Percentiles rank a stretch among this genome's conserved stretches.
phyloP scores from a whole-genome alignment of 2,888 invertebrate species.

The Tachina lurida region DNA sequence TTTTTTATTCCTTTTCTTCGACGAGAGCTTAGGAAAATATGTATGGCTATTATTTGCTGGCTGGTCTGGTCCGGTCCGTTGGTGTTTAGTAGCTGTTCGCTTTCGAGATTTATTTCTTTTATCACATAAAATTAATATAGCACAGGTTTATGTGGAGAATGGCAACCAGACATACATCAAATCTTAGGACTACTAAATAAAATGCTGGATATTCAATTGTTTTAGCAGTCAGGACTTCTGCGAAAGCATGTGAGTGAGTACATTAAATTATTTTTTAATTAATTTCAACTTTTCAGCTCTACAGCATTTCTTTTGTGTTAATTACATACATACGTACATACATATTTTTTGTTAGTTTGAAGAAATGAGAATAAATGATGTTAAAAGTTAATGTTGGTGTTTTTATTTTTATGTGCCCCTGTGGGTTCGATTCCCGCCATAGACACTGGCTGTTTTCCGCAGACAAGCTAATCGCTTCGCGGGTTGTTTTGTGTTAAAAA shows the following conservation, averaged over 20 bases:
- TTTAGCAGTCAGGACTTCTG: neutral
- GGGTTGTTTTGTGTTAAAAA: no score
- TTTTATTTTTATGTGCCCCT: constrained; percentile 2
- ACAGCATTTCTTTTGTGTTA: neutral
- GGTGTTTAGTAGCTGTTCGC: constrained; percentile 58
- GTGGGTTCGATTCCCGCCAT: no score
- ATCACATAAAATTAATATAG: constrained; percentile 59
- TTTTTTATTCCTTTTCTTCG: constrained; percentile 55
- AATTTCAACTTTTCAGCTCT: constrained; percentile 39
- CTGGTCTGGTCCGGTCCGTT: constrained; percentile 53
- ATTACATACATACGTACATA: neutral
- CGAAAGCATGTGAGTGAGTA: constrained; percentile 57
- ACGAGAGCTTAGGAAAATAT: constrained; percentile 50
- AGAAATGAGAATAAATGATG: neutral
- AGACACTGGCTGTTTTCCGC: no score
- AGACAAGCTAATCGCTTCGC: no score
- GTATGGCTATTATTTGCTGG: constrained; percentile 50
- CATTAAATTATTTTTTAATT: neutral
- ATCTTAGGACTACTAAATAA: neutral
- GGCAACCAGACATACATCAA: neutral
- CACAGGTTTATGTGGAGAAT: constrained; percentile 55
- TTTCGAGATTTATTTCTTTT: constrained; percentile 64
- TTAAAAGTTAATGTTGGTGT: neutral
- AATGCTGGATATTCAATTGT: neutral
- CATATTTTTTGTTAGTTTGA: no score